These are phyloP conservation scores for Crossoptilon crossoptilon DNA, from an alignment of 2,797 vertebrate genomes.

Conservation along the genomic window DNA sequence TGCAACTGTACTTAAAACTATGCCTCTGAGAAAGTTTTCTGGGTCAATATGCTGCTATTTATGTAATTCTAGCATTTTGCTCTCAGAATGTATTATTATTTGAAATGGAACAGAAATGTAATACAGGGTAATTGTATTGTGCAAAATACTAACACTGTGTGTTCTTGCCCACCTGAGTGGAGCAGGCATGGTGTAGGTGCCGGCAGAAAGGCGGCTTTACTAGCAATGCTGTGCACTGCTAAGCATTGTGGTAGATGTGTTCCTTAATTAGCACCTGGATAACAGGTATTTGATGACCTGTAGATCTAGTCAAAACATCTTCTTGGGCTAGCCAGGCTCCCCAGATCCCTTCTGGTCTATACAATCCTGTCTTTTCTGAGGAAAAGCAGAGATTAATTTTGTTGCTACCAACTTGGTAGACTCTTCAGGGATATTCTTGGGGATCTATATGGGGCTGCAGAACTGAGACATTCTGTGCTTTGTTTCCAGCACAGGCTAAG, in stretches of 20 bases:
- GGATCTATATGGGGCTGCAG: neutral
- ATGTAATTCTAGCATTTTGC: neutral
- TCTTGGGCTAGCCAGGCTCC: neutral
- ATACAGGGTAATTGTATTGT: neutral
- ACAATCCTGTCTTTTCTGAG: neutral
- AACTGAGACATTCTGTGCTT: neutral
- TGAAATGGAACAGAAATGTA: neutral
- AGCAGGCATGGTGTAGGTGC: neutral
- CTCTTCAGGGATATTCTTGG: neutral
- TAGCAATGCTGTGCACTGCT: neutral
- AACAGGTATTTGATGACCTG: neutral
- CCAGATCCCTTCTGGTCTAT: neutral
- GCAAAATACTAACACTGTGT: neutral
- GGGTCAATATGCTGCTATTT: accelerated
- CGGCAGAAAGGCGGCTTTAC: neutral
- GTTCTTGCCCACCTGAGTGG: neutral
- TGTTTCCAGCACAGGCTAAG: neutral
- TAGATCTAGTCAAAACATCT: neutral
- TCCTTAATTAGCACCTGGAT: neutral
- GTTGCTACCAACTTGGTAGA: neutral
- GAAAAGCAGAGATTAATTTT: neutral
- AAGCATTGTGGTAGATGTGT: neutral
- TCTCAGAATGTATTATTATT: neutral
- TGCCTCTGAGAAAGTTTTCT: neutral
- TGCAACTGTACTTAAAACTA: neutral